phyloP scores from a whole-genome alignment of 2,888 invertebrate species.

The Polydrusus cervinus region DNA sequence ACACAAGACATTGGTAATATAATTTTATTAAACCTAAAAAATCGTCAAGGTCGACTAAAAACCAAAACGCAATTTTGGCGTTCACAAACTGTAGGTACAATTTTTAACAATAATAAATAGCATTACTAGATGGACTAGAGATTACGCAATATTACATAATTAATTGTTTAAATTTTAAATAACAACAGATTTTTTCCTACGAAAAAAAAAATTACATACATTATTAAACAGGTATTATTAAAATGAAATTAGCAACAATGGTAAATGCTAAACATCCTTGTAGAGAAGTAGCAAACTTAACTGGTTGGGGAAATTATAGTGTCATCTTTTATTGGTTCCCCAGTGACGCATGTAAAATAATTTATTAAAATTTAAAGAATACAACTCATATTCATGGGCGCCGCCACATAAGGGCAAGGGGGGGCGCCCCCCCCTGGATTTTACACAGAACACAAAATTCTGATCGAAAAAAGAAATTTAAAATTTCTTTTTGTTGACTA shows the following conservation, averaged over 20 bases:
- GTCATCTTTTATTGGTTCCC: slow-evolving; percentile 28
- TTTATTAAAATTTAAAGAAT: background rate
- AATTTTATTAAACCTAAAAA: no score
- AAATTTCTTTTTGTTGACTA: no score
- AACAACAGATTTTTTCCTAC: background rate
- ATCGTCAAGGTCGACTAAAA: no score
- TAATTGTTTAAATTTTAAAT: background rate
- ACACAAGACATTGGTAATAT: no score
- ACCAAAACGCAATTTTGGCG: no score
- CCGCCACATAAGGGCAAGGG: no score
- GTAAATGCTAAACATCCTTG: slow-evolving; percentile 23
- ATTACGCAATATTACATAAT: slow-evolving; percentile 13
- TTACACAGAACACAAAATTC: no score
- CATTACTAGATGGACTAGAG: background rate
- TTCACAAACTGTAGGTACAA: no score
- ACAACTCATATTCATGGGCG: no score
- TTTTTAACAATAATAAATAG: no score
- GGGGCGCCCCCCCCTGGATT: no score
- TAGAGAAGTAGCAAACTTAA: background rate
- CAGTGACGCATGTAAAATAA: slow-evolving; percentile 1
- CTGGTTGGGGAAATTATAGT: slow-evolving; percentile 31
- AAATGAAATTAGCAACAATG: slow-evolving; percentile 18
- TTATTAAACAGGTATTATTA: slow-evolving; percentile 17
- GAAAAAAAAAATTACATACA: slow-evolving; percentile 14
- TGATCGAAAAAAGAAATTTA: no score